Evolutionary conservation across 2,113 vertebrate species (phyloP).

Genomic region (Tylochromis polylepis): DNA sequence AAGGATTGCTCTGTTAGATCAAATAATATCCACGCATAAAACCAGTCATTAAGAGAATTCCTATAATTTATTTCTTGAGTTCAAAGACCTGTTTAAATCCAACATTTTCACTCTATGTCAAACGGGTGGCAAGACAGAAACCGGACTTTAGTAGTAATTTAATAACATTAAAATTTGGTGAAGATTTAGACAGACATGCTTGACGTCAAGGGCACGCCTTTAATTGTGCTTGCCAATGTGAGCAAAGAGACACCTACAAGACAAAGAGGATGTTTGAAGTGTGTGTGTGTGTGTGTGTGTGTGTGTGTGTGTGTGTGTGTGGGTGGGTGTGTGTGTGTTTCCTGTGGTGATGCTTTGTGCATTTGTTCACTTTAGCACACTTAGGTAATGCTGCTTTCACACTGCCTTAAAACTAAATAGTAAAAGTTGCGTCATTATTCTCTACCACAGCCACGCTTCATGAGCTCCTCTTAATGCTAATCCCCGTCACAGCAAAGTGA

Average conservation of each 20-base stretch:
- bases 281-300: not conserved
- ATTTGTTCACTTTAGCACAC: not conserved
- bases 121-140: not conserved
- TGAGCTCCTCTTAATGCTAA: slow-evolving; percentile 6
- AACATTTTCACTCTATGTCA: not conserved
- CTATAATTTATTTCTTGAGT: not conserved
- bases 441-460: not conserved
- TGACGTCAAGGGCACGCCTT: not conserved
- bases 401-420: not conserved
- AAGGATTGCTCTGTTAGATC: not conserved
- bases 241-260: not conserved
- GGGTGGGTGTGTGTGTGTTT: not conserved
- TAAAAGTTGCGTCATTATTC: not conserved
- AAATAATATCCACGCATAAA: not conserved
- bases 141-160: not conserved
- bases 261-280: not conserved
- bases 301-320: not conserved
- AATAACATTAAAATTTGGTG: slow-evolving; percentile 20
- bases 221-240: not conserved
- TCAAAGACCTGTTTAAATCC: not conserved
- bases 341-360: not conserved
- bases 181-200: not conserved
- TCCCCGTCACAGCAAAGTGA: not conserved
- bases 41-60: not conserved
- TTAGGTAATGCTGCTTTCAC: not conserved